Percentiles rank a stretch among this genome's conserved stretches.
Conservation (phyloP, 2,797 vertebrate species). For the Pangasius sanitwongsei region DNA sequence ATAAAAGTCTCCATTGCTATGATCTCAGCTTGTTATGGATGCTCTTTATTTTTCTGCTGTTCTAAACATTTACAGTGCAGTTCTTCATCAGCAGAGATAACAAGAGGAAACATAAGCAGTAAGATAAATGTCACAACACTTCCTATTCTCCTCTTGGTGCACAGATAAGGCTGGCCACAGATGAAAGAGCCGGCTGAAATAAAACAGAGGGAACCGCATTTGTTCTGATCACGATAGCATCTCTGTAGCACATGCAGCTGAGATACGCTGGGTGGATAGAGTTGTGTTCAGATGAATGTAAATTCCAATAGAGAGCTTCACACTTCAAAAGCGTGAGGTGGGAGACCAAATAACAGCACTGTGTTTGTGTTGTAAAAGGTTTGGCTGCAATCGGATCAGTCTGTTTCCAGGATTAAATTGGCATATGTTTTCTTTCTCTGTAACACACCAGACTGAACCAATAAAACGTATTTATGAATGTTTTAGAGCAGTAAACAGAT, state of each 20-base stretch:
- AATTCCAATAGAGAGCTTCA: constrained; percentile 51
- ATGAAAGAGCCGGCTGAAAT: constrained; percentile 74
- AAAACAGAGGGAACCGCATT: constrained; percentile 65
- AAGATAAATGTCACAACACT: constrained; percentile 72
- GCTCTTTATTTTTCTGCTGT: constrained; percentile 46
- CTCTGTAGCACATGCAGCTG: constrained; percentile 60
- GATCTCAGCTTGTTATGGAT: constrained; percentile 38
- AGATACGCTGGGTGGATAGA: constrained; percentile 61
- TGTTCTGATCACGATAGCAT: constrained; percentile 73
- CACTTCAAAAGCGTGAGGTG: constrained; percentile 51
- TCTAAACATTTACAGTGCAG: constrained; percentile 54
- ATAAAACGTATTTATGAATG: constrained; percentile 9
- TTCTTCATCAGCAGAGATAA: constrained; percentile 49
- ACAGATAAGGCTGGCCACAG: constrained; percentile 70
- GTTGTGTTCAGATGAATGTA: constrained; percentile 58
- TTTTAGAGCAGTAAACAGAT: constrained; percentile 5
- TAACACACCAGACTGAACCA: background rate
- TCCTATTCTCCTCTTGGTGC: constrained; percentile 54
- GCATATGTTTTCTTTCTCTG: constrained; percentile 1
- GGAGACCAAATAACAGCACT: constrained; percentile 34
- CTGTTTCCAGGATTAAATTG: constrained; percentile 13
- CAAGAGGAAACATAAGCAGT: constrained; percentile 46
- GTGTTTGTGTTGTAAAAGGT: constrained; percentile 22
- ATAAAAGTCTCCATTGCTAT: background rate
- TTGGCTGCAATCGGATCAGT: background rate